phyloP scores from a whole-genome alignment of 2,113 vertebrate genomes.

The Fregata magnificens region DNA sequence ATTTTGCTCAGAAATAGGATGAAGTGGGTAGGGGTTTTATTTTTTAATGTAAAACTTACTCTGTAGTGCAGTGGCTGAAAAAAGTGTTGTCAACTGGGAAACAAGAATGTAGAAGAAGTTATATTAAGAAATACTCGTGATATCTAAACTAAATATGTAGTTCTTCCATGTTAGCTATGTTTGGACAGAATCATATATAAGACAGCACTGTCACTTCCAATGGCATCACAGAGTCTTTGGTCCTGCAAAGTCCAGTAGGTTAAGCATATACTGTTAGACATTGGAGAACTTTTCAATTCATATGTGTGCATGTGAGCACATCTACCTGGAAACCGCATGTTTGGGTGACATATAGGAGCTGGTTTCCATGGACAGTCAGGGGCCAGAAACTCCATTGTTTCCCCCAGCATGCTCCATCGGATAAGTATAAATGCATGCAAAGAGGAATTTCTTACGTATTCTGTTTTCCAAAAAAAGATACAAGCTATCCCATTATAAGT shows the following conservation, averaged over 20 bases:
- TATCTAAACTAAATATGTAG: not conserved
- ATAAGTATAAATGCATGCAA: not conserved
- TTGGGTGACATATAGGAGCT: not conserved
- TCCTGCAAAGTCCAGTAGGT: not conserved
- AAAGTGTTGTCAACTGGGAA: not conserved
- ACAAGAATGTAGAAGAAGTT: not conserved
- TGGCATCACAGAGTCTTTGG: not conserved
- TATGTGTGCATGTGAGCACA: not conserved
- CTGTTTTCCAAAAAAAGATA: fast-evolving
- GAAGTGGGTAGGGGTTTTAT: not conserved
- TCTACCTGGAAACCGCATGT: not conserved
- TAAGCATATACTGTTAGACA: not conserved
- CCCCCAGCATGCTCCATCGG: not conserved
- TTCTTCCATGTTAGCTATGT: not conserved
- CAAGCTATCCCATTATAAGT: not conserved
- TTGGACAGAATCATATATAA: not conserved
- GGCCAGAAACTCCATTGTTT: not conserved
- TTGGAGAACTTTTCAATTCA: not conserved
- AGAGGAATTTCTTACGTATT: not conserved
- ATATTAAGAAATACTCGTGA: not conserved
- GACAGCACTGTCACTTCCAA: not conserved
- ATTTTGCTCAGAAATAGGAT: not conserved
- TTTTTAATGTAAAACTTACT: not conserved
- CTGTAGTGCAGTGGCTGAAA: not conserved
- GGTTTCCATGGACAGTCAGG: not conserved